Base-by-base conservation (phyloP, 2,888 invertebrate genomes). In the Lepas anatifera region DNA sequence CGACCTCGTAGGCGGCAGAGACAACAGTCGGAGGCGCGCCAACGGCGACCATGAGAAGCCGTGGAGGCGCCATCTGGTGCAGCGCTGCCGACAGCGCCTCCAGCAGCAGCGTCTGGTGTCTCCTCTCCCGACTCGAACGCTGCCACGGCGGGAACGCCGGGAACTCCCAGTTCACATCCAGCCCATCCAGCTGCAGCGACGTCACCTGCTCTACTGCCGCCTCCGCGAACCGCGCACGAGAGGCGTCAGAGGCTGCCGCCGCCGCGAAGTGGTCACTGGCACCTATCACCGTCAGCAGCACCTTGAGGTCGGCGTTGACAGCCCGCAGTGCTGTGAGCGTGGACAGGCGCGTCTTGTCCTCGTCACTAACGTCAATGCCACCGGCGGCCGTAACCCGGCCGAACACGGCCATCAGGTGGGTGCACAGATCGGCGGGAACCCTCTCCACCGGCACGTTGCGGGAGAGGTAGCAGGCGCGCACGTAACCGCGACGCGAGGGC, bases 11-110 rank as follows among this genome's bases (percentile, higher is more conserved):
- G 0, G 77, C 76, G 22, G 71, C 69, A 68, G 74, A 73, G 0
- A 77, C 75, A 52, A 80, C 78, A 3, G 75, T 76, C 16, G 74
- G 75, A 10, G 78, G 77, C 27, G 79, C 78, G 3, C 77, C 77
- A 0, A 78, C 76, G 46, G 77, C 76, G 10, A 74, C 73, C 11
- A 73, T 71, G 32, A 76, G 68, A 18, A 76, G 46, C 18, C 74
- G 66, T 7, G 25, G 66, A 3, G 39, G 66, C 41, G 25, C 22
- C 39, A 66, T 22, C 11, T 10, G 27, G n/a, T 39, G 8, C 39
- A 66, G 66, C 37, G n/a, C 39, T 27, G n/a, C 39, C 16, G 7
- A 7, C 66, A 39, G 25, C 25, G 25, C n/a, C 66, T 66, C 39
- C 66, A 66, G 39, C 37, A 66, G 39, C 27, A 39, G 39, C 11